Evolutionary conservation across 2,888 invertebrate genomes (phyloP).

Genomic region (Hydroisotoma schaefferi): DNA sequence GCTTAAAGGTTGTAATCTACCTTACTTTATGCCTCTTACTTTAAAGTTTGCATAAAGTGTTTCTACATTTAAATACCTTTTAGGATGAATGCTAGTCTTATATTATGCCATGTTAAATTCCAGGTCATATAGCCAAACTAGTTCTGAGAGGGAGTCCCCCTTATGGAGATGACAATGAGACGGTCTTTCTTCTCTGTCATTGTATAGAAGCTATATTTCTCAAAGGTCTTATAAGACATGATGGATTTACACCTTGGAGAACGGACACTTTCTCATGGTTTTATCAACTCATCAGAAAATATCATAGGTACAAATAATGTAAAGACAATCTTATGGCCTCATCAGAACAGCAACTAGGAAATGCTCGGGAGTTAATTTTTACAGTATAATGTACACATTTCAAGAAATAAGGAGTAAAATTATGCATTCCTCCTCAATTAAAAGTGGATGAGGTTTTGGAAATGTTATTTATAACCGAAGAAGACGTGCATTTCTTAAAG

Average conservation of each 20-base stretch:
- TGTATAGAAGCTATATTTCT: conserved; percentile 60
- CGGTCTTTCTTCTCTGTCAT: conserved; percentile 57
- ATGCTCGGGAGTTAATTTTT: background rate
- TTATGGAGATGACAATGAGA: conserved; percentile 56
- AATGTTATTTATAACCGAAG: background rate
- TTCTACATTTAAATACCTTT: background rate
- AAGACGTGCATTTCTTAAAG: background rate
- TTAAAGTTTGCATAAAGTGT: background rate
- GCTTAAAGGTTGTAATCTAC: conserved; percentile 59
- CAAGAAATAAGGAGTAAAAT: too few relatives aligned
- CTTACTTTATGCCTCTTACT: too few relatives aligned
- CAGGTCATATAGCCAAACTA: conserved; percentile 47
- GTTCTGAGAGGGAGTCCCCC: conserved; percentile 50
- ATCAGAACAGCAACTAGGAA: background rate
- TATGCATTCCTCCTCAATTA: too few relatives aligned
- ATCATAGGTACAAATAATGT: conserved; percentile 45
- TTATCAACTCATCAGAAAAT: conserved; percentile 54
- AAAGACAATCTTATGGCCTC: background rate
- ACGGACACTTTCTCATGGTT: conserved; percentile 59
- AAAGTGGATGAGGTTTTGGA: too few relatives aligned
- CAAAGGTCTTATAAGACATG: conserved; percentile 55
- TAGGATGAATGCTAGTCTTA: conserved; percentile 11
- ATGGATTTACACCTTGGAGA: conserved; percentile 52
- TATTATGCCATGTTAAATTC: conserved; percentile 35
- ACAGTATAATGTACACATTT: too few relatives aligned